Evolutionary conservation across 2,797 vertebrate genomes (phyloP), one percentile per base, ranked within the genome.

Genomic region (Florisuga fusca): DNA sequence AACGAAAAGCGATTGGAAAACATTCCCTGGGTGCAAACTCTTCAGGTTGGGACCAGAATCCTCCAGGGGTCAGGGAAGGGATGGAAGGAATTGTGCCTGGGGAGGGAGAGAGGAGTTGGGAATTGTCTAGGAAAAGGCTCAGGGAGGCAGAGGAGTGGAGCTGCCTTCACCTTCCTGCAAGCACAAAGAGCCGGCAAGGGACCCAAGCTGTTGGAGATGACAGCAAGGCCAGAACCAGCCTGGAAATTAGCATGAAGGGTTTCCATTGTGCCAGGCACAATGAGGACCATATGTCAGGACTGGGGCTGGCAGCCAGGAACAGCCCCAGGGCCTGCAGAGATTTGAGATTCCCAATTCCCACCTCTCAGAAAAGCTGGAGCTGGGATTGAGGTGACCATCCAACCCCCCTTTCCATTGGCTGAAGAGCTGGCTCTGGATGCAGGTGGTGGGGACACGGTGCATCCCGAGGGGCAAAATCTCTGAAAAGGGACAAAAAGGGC

Each of bases 241-340:
- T 53, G 48, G 46, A 41, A 89, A 94, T 94, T 50, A 93, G 71
- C 88, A 29, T 90, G 62, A 72, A 96, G 93, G 67, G 88, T 80
- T 78, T 29, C 81, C 84, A 92, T 97, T 95, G 93, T 93, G 69
- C 13, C 12, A 27, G 54, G 57, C 43, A 94, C 96, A 97, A 97
- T 96, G 84, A 26, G 79, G 92, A 63, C 96, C 97, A 96, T 97
- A 97, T 97, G 97, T 88, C 94, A 81, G 53, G 80, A 93, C 78
- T 15, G 5, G 64, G 84, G 79, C 76, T 62, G 84, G 83, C 92
- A 74, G 93, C 71, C n/a, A 11, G 53, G 6, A 43, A 75, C 84
- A 80, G 83, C 85, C 45, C 19, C 10, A 19, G 72, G 76, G 36
- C 14, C 75, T 38, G 5, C 50, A 12, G 95, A 88, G 79, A 48